Evolutionary conservation across 1,140 invertebrate genomes (phyloP).

Genomic region (Melanaphis sacchari): DNA sequence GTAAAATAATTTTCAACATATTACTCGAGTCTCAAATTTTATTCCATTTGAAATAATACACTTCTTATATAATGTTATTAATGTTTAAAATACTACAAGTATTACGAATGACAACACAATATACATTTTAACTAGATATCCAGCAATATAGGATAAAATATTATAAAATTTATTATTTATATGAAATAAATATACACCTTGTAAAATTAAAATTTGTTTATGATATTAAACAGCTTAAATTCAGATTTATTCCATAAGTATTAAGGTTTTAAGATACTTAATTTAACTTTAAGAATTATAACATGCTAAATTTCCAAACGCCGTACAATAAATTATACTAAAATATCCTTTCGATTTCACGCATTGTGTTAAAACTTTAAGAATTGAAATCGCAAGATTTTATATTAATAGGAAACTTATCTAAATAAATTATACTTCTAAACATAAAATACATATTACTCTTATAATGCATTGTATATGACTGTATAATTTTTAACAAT

Average conservation of each 20-base stretch:
- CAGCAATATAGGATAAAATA: not conserved
- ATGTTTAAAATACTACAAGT: not conserved
- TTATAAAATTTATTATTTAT: not conserved
- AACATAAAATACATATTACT: not conserved
- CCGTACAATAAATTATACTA: not conserved
- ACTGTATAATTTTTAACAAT: not conserved
- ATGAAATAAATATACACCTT: not conserved
- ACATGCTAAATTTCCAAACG: not conserved
- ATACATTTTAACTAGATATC: not conserved
- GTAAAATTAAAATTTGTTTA: not conserved
- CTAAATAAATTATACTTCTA: constrained; percentile 8
- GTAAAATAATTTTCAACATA: not conserved
- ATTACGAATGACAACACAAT: not conserved
- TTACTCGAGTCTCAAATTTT: not conserved
- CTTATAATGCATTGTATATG: not conserved
- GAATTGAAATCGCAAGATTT: not conserved
- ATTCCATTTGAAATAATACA: not conserved
- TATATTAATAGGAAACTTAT: not conserved
- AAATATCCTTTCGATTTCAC: not conserved
- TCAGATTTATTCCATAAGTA: not conserved
- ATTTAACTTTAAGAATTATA: not conserved
- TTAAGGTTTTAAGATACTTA: not conserved
- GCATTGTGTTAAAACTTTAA: not conserved
- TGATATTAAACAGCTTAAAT: not conserved
- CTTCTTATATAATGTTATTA: not conserved